Conservation (phyloP, 2,797 vertebrate genomes). For the Brachymystax lenok region DNA sequence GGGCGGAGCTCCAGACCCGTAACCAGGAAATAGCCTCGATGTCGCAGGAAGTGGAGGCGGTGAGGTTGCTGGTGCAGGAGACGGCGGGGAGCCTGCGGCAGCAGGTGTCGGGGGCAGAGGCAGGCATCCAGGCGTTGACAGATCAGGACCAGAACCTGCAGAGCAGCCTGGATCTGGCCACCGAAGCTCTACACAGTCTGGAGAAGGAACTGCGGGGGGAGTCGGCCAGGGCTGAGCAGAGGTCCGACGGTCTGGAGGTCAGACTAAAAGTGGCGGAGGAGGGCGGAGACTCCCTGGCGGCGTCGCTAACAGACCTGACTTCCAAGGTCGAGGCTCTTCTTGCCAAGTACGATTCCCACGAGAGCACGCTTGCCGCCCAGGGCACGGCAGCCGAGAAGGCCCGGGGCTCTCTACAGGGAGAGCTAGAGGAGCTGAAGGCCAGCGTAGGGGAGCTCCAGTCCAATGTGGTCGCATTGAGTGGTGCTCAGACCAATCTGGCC, state of each 20-base stretch:
- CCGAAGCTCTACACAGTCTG: slow-evolving; percentile 48
- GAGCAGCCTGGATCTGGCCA: slow-evolving; percentile 67
- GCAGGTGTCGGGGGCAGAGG: slow-evolving; percentile 73
- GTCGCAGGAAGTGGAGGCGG: slow-evolving; percentile 81
- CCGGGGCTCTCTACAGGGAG: slow-evolving; percentile 59
- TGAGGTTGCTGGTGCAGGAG: slow-evolving; percentile 78
- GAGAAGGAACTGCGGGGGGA: slow-evolving; percentile 58
- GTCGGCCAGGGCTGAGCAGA: slow-evolving; percentile 63
- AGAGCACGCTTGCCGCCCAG: slow-evolving; percentile 69
- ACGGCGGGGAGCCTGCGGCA: slow-evolving; percentile 72
- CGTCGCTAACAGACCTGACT: slow-evolving; percentile 57
- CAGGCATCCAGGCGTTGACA: slow-evolving; percentile 64
- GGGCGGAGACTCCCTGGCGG: slow-evolving; percentile 53
- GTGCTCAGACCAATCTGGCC: slow-evolving; percentile 65
- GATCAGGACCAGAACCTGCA: slow-evolving; percentile 70
- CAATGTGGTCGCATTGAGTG: slow-evolving; percentile 55
- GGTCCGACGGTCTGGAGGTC: slow-evolving; percentile 71
- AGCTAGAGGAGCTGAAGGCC: slow-evolving; percentile 74
- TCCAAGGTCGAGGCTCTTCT: slow-evolving; percentile 74
- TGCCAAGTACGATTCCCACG: slow-evolving; percentile 68
- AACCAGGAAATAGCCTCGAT: slow-evolving; percentile 86
- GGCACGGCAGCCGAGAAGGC: slow-evolving; percentile 55
- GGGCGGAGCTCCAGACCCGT: slow-evolving; percentile 87
- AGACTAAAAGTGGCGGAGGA: slow-evolving; percentile 79
- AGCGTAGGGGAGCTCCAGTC: slow-evolving; percentile 75